Evolutionary conservation across 2,888 invertebrate species (phyloP).

Genomic region (Eristalinus aeneus): DNA sequence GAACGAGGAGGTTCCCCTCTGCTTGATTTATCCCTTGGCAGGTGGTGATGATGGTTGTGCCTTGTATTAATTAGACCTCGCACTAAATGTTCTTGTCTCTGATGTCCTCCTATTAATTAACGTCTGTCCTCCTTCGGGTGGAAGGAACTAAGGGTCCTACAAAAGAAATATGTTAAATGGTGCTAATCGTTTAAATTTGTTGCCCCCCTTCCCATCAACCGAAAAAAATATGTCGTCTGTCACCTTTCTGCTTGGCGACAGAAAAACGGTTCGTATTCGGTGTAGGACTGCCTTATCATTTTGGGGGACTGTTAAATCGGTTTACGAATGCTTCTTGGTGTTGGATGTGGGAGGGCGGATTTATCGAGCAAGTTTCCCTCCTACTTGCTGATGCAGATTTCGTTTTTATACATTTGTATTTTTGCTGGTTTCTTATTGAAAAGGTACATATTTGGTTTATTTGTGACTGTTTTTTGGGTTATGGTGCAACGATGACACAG

Average conservation of each 20-base stretch:
- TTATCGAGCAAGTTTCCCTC: neutral
- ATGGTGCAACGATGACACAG: neutral
- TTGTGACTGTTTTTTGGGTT: neutral
- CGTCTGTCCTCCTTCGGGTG: slow-evolving; percentile 15
- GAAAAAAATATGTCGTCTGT: no score
- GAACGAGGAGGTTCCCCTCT: neutral
- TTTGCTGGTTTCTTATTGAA: neutral
- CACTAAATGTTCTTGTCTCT: slow-evolving; percentile 24
- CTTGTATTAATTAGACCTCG: slow-evolving; percentile 1
- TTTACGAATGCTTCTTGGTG: slow-evolving; percentile 8
- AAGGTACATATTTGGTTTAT: neutral
- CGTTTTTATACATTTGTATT: neutral
- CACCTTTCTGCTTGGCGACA: neutral
- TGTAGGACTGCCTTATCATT: slow-evolving; percentile 19
- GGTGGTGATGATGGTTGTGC: slow-evolving; percentile 34
- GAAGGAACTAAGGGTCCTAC: no score
- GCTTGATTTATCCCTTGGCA: slow-evolving; percentile 54
- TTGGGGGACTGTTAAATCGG: slow-evolving; percentile 16
- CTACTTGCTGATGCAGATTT: neutral
- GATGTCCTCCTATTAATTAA: slow-evolving; percentile 8
- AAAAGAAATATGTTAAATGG: neutral
- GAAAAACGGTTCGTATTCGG: neutral
- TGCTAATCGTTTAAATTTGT: neutral
- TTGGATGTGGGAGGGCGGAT: neutral
- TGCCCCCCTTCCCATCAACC: neutral